Evolutionary conservation across 1,140 invertebrate species (phyloP).

Genomic region (Atta texana): DNA sequence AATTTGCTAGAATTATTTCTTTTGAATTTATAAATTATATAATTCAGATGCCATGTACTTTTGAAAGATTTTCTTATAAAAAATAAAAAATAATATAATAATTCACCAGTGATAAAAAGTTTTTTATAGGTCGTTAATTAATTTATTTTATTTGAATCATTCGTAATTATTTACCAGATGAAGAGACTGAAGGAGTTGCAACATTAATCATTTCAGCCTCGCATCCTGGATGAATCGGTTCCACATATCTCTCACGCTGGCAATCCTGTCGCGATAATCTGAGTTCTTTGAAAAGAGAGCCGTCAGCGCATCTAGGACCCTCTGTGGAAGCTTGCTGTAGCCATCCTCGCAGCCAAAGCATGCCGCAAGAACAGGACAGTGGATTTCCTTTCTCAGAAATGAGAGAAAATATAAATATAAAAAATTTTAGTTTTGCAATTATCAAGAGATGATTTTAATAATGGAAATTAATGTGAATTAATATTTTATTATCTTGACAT

Average conservation of each 20-base stretch:
- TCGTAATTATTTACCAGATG: conserved; percentile 76
- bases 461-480: background rate
- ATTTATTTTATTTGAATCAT: background rate
- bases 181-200: conserved; percentile 79
- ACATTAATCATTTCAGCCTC: conserved; percentile 88
- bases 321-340: conserved; percentile 90
- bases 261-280: conserved; percentile 90
- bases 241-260: conserved; percentile 85
- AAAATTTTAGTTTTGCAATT: background rate
- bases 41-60: background rate
- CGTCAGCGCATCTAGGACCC: conserved; percentile 92
- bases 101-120: background rate
- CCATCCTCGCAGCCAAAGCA: conserved; percentile 94
- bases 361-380: conserved; percentile 91
- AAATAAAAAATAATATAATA: background rate
- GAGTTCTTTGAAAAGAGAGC: conserved; percentile 90
- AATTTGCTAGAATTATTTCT: conserved; percentile 3
- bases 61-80: background rate
- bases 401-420: background rate
- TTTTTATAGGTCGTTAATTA: conserved; percentile 1
- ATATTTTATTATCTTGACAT: background rate
- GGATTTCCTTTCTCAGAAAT: conserved; percentile 90
- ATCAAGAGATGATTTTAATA: background rate
- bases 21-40: background rate
- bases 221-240: conserved; percentile 88